Percentiles rank a stretch among this genome's conserved stretches.
Evolutionary conservation across 2,888 invertebrate species (phyloP).

Genomic region (Coelinius sp.): DNA sequence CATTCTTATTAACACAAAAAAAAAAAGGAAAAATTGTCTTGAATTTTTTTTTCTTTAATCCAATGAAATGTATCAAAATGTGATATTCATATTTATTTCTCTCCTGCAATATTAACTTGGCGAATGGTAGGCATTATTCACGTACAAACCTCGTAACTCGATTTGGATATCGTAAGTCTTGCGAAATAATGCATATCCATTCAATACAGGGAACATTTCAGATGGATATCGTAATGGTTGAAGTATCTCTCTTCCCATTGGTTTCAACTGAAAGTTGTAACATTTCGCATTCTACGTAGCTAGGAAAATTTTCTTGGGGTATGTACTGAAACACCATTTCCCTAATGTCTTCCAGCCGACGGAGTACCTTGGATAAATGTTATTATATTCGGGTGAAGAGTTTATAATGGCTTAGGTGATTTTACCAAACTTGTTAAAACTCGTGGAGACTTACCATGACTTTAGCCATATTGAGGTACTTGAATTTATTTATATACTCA

Average conservation of each 20-base stretch:
- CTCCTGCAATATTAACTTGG: not conserved
- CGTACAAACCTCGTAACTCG: not conserved
- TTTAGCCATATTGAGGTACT: slow-evolving; percentile 39
- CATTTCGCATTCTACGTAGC: slow-evolving; percentile 37
- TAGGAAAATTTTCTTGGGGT: slow-evolving; percentile 7
- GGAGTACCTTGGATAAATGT: slow-evolving; percentile 59
- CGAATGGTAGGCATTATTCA: slow-evolving; percentile 15
- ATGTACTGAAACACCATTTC: slow-evolving; percentile 58
- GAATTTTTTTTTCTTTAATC: not conserved
- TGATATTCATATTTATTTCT: not conserved
- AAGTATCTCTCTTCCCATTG: slow-evolving; percentile 52
- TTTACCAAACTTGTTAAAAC: slow-evolving; percentile 67
- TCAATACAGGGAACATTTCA: slow-evolving; percentile 4
- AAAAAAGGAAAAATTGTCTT: no score
- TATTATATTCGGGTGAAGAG: slow-evolving; percentile 69
- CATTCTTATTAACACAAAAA: slow-evolving; percentile 68
- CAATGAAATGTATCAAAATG: not conserved
- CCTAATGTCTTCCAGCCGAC: slow-evolving; percentile 69
- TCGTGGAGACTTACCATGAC: slow-evolving; percentile 52
- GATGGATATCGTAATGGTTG: slow-evolving; percentile 55
- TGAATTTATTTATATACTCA: not conserved
- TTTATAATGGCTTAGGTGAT: slow-evolving; percentile 64
- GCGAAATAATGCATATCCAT: slow-evolving; percentile 22
- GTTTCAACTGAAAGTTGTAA: slow-evolving; percentile 39
- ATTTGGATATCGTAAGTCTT: slow-evolving; percentile 9